Base-by-base conservation (phyloP, 2,113 vertebrate species). In the Leptobrachium leishanense region DNA sequence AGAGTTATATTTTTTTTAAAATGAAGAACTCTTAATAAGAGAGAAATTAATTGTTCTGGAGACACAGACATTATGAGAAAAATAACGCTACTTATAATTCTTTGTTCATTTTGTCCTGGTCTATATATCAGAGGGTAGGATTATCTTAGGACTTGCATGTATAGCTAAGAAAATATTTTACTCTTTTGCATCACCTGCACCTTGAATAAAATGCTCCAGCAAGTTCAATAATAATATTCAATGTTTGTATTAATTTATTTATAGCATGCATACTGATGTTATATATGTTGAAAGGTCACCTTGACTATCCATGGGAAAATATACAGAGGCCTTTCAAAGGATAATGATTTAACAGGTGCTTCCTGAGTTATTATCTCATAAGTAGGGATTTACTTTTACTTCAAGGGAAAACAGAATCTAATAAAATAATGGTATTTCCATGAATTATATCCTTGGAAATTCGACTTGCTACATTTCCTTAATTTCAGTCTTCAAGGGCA, bases 191-290 rank as follows among this genome's bases (percentile, higher is more conserved):
- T 50, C 8, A 8, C 46, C 46, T 5, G 8, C 46, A 50, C 8
- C 46, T 59, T 59, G 10, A 12, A 70, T 70, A 20, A 70, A 70
- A 70, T 46, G 68, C 43, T 3, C 15, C 20, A 70, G 6, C 15
- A 50, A 50, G 8, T 43, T 46, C 13, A 44, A 5, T 50, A 50
- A 68, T 68, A 42, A 41, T 70, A 50, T 50, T 50, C 13, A 5
- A 43, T 43, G 41, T 11, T 68, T 43, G 12, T 15, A 43, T 43
- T 68, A 10, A 68, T 68, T 46, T 70, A 70, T 70, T 70, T 70
- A 46, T 69, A 69, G 15, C 43, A 11, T 13, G 43, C 15, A 6
- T 46, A 41, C 43, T 50, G 12, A 69, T 69, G 39, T 15, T 15
- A 69, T 46, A 69, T 69, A 15, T 31, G 9, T 69, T 50, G 7